Evolutionary conservation across 1,140 invertebrate species (phyloP), one percentile per base, ranked within the genome.

Genomic region (Gyrodactylus salaris): DNA sequence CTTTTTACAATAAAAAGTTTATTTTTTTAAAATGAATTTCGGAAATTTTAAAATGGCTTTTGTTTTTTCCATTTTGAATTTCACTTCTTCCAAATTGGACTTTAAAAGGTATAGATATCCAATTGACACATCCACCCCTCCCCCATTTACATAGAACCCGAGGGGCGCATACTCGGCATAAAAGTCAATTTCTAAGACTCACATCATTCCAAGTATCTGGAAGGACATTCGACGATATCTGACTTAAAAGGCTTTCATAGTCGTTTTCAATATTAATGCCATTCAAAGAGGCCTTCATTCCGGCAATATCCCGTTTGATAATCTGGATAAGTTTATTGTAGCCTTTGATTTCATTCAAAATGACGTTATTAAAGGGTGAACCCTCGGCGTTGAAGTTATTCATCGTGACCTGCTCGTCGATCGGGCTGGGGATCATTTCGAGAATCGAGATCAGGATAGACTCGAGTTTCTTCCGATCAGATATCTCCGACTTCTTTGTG

Each of bases 401-500:
- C 26, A 7, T 25, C 24, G 26, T 25, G 19, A 25, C 1, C 25
- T 19, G 19, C 1, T 20, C 1, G 19, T 7, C 20, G 16, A 25
- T 71, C 26, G 19, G 1, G 2, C 19, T 21, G 25, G 25, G 16
- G 2, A 71, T 71, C 20, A 2, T 25, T 71, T 21, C 24, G 1
- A 71, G 2, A 1, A 71, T 71, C 26, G 19, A 21, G 16, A 1
- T 25, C 20, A 25, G 25, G 19, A 71, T 7, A 73, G 27, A 20
- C 21, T 34, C 24, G 20, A 7, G 20, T 54, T 54, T 34, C 1
- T 54, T 73, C 20, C 2, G 21, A 7, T 72, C 25, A 24, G 7
- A 19, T 72, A 22, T 7, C 68, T n/a, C 25, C 20, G 20, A 27
- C 21, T 75, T 7, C 77, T 77, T n/a, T 78, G 75, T 73, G 79